These are phyloP conservation scores for Campaea margaritaria DNA, from an alignment of 2,888 invertebrate genomes.

Conservation along the genomic window DNA sequence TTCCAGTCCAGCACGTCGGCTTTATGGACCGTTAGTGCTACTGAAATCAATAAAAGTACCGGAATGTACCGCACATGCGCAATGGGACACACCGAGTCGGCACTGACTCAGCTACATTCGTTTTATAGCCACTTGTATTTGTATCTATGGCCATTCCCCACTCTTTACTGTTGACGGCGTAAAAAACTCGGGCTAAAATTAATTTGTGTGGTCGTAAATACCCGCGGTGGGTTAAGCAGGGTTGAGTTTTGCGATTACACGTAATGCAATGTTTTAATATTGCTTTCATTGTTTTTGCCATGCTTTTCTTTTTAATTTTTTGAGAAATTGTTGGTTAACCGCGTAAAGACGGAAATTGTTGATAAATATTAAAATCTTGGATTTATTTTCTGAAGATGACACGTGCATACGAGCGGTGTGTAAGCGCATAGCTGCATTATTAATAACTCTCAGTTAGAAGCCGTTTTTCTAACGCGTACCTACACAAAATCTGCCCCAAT, in stretches of 20 bases:
- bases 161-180: constrained; percentile 77
- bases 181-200: constrained; percentile 70
- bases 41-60: constrained; percentile 89
- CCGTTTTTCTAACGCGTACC: constrained; percentile 51
- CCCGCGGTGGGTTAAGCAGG: constrained; percentile 50
- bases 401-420: constrained; percentile 39
- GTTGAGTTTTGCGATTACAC: constrained; percentile 48
- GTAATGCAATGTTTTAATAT: constrained; percentile 17
- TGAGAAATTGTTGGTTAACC: constrained; percentile 23
- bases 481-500: constrained; percentile 30
- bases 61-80: constrained; percentile 86
- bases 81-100: constrained; percentile 58
- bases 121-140: constrained; percentile 85
- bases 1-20: constrained; percentile 81
- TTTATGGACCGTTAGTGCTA: constrained; percentile 87
- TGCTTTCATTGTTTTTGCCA: constrained; percentile 16
- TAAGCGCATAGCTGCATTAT: constrained; percentile 49
- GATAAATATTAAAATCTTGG: constrained; percentile 47
- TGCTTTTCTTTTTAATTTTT: constrained; percentile 15
- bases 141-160: constrained; percentile 81
- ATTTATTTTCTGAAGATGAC: constrained; percentile 54
- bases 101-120: constrained; percentile 83
- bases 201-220: constrained; percentile 69
- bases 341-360: constrained; percentile 37
- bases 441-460: constrained; percentile 58